A percentile compares a stretch with the other conserved stretches of the same genome.
Conservation (phyloP, 2,888 invertebrate species). For the Leptopilina drosophilae region DNA sequence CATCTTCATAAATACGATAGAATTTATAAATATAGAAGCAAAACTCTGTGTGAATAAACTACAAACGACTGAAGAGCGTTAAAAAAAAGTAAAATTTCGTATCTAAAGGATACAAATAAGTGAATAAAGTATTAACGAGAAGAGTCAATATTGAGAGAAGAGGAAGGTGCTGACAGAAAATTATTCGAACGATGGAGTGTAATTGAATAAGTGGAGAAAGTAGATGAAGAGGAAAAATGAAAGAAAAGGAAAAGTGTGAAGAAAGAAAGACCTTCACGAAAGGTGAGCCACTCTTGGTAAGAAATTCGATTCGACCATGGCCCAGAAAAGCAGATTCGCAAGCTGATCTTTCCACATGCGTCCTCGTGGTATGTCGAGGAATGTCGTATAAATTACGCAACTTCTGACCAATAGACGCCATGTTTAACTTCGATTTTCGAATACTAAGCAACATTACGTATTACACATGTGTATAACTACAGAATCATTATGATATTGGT, state of each 20-base stretch:
- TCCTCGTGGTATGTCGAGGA: conserved; percentile 55
- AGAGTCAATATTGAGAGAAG: conserved; percentile 13
- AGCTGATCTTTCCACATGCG: conserved; percentile 60
- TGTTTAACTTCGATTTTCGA: conserved; percentile 65
- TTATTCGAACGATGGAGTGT: background rate
- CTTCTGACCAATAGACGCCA: conserved; percentile 41
- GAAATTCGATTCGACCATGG: conserved; percentile 64
- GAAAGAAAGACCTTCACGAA: conserved; percentile 33
- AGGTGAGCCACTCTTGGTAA: conserved; percentile 37
- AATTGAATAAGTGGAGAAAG: conserved; percentile 4
- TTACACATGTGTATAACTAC: background rate
- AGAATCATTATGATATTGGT: conserved; percentile 50
- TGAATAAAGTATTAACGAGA: background rate
- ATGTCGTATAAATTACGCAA: conserved; percentile 56
- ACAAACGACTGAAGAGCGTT: no score
- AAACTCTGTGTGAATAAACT: no score
- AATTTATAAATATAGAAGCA: no score
- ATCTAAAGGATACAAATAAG: background rate
- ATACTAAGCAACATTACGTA: conserved; percentile 66
- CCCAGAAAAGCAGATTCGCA: conserved; percentile 61
- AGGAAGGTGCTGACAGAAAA: conserved; percentile 17
- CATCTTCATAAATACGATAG: no score
- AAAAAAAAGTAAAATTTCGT: background rate
- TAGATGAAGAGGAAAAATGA: conserved; percentile 20
- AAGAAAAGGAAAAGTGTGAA: conserved; percentile 36